These are phyloP conservation scores for Eupelmus urozonus DNA, from an alignment of 2,888 invertebrate species.

Conservation along the genomic window DNA sequence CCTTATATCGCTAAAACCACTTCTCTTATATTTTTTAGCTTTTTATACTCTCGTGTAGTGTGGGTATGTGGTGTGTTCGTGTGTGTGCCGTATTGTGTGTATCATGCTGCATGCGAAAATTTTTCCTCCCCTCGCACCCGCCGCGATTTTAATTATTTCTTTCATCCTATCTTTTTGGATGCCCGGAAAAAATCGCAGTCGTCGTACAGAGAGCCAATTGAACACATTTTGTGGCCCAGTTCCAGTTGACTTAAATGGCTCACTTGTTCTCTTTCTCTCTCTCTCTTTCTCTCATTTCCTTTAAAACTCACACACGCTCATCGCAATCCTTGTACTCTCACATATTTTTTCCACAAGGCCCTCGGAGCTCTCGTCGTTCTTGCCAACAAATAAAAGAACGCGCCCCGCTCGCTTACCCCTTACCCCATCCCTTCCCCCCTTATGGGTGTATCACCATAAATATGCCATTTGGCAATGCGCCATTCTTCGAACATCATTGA, in stretches of 20 bases:
- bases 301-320: no score
- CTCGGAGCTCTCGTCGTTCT: not conserved
- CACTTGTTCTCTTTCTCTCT: conserved; percentile 38
- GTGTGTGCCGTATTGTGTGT: conserved; percentile 50
- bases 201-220: conserved; percentile 66
- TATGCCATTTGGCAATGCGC: no score
- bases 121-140: not conserved
- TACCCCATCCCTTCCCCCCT: not conserved
- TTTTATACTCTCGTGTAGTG: conserved; percentile 42
- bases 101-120: conserved; percentile 1
- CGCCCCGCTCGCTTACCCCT: not conserved
- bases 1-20: conserved; percentile 23
- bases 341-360: not conserved
- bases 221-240: conserved; percentile 71
- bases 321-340: conserved; percentile 7
- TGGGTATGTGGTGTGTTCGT: conserved; percentile 53
- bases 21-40: conserved; percentile 45
- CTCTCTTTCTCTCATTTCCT: not conserved
- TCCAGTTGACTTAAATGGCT: conserved; percentile 71
- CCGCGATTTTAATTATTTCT: no score
- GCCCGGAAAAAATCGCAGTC: conserved; percentile 13
- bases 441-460: no score
- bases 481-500: not conserved
- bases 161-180: not conserved
- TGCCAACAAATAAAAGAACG: conserved; percentile 30